Conservation (phyloP, 2,113 vertebrate genomes). For the Macrotis lagotis region DNA sequence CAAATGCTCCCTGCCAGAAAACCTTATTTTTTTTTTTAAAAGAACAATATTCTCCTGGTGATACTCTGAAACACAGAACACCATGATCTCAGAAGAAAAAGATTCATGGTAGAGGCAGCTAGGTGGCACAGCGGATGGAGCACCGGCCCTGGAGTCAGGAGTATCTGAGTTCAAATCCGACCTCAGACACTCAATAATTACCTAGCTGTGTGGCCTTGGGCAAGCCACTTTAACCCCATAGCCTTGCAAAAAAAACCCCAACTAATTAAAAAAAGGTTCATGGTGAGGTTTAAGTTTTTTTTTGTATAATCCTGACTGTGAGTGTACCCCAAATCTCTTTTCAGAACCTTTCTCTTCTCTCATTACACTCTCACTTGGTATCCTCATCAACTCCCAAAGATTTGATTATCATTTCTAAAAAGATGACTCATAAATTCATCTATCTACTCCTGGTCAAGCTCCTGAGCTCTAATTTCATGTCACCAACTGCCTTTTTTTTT, state of each 20-base stretch:
- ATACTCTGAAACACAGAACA: background rate
- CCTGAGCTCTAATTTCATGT: background rate
- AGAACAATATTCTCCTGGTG: background rate
- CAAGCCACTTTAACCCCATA: too few relatives aligned
- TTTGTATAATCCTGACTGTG: background rate
- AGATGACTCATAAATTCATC: background rate
- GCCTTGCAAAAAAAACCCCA: too few relatives aligned
- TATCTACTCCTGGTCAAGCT: background rate
- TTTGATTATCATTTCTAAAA: background rate
- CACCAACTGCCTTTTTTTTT: background rate
- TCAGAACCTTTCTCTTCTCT: background rate
- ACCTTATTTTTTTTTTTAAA: background rate
- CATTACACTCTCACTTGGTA: background rate
- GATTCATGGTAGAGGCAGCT: too few relatives aligned
- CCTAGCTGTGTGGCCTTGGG: too few relatives aligned
- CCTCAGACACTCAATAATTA: too few relatives aligned
- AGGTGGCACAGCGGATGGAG: too few relatives aligned
- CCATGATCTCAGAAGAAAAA: background rate
- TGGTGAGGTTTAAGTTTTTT: background rate
- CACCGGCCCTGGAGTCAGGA: too few relatives aligned
- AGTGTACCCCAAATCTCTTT: background rate
- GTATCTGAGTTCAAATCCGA: too few relatives aligned
- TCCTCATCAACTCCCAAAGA: background rate
- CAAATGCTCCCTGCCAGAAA: background rate
- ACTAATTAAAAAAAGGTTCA: too few relatives aligned